Evolutionary conservation across 2,888 invertebrate genomes (phyloP), one percentile per base, ranked within the genome.

Genomic region (Drosophila histrio): DNA sequence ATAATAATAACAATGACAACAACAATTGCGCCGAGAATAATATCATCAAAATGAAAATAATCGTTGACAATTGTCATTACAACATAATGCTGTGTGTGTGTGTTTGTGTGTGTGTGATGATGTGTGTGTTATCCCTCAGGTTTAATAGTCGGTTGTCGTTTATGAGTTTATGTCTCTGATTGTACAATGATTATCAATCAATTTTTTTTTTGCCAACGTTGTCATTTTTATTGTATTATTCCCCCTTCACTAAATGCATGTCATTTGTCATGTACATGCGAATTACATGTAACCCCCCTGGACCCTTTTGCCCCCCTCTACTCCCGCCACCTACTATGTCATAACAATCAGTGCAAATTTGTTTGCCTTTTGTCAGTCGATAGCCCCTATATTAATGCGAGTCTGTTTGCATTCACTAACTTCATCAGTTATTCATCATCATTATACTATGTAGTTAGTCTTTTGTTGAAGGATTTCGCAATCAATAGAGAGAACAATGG

Each of bases 231-330:
- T 60, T 57, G 61, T 39, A 44, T 30, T 22, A 38, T 41, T 21
- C 8, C 13, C 5, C 56, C 17, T 26, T 15, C 17, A 24, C 64
- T 44, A 70, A 70, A 61, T 54, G 54, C 60, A 54, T 70, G 73
- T 71, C 65, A 73, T 73, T 76, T 65, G 77, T 71, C 77, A 71
- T 58, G 57, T 66, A 57, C 52, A 64, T 59, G 50, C 39, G 63
- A 58, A 62, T 62, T 58, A 74, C 49, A 62, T 50, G 54, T 43
- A 24, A 4, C 28, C 17, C 28, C 9, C n/a, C 13, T 1, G 1
- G 3, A n/a, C 4, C n/a, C 30, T 4, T 22, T 15, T 11, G n/a
- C 9, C 24, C 7, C 34, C 22, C 9, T 15, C 19, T 15, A 11
- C 1, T 19, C 24, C 22, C 65, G 24, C 13, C 26, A 22, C 26